Percentiles rank a stretch among this genome's conserved stretches.
These are phyloP conservation scores for Dendrolimus kikuchii DNA, from an alignment of 1,140 invertebrate genomes.

Conservation along the genomic window DNA sequence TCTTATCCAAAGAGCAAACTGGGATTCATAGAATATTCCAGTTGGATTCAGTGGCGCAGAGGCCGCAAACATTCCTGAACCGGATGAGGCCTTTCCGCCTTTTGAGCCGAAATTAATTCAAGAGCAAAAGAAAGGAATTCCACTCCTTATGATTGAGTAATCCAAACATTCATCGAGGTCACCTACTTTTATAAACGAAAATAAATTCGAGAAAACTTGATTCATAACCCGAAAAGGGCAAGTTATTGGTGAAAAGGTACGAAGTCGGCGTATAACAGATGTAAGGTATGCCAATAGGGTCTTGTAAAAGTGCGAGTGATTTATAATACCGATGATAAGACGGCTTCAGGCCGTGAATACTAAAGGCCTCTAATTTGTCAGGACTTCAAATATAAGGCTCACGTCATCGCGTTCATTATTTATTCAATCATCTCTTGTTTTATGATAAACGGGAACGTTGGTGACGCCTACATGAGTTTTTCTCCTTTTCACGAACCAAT, in stretches of 20 bases:
- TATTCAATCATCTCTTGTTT: constrained; percentile 22
- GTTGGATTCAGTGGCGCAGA: constrained; percentile 6
- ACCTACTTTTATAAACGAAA: constrained; percentile 5
- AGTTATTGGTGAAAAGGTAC: constrained; percentile 5
- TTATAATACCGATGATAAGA: constrained; percentile 6
- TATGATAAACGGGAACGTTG: constrained; percentile 26
- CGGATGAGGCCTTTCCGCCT: constrained; percentile 4
- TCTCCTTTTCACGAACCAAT: constrained; percentile 12
- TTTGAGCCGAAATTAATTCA: constrained; percentile 10
- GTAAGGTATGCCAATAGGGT: no score
- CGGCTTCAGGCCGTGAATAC: constrained; percentile 18
- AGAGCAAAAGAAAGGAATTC: constrained; percentile 7
- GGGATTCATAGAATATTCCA: constrained; percentile 18
- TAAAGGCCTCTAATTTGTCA: constrained; percentile 29
- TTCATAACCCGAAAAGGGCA: constrained; percentile 1
- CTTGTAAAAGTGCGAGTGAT: constrained; percentile 4
- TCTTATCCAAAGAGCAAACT: constrained; percentile 10
- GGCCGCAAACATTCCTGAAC: constrained; percentile 15
- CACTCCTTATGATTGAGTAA: constrained; percentile 12
- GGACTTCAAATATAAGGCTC: constrained; percentile 17
- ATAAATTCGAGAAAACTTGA: no score
- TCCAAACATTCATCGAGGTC: constrained; percentile 7
- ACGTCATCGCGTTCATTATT: constrained; percentile 24
- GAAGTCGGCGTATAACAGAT: no score
- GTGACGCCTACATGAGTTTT: constrained; percentile 29